Conservation (phyloP, 1,140 invertebrate genomes). For the Hyposmocoma kahamanoa region DNA sequence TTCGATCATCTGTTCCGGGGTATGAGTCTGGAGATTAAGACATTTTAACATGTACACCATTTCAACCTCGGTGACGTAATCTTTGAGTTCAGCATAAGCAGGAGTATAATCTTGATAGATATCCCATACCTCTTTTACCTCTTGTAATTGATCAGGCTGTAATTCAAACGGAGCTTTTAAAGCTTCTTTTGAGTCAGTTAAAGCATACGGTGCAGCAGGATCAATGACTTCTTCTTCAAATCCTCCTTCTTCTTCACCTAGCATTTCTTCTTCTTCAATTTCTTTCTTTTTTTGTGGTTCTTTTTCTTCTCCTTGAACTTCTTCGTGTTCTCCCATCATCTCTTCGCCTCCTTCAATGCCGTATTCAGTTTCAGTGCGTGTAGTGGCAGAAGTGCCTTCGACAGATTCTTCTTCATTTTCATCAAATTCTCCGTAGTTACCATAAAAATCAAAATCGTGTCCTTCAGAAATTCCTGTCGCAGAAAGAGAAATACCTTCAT, state of each 20-base stretch:
- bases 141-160: conserved; percentile 48
- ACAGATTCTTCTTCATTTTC: conserved; percentile 8
- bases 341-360: conserved; percentile 12
- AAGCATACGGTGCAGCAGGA: conserved; percentile 51
- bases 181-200: conserved; percentile 53
- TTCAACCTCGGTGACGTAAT: conserved; percentile 59
- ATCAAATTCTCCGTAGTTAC: not conserved
- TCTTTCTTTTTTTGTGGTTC: conserved; percentile 25
- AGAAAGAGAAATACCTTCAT: too few species aligned
- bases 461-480: too few species aligned
- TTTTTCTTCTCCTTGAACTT: conserved; percentile 19
- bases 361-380: conserved; percentile 17
- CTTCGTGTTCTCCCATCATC: conserved; percentile 5
- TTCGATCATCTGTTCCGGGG: conserved; percentile 54
- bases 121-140: conserved; percentile 61
- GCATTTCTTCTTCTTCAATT: conserved; percentile 24
- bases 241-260: conserved; percentile 46
- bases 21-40: conserved; percentile 52
- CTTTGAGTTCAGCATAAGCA: conserved; percentile 54
- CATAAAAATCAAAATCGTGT: not conserved
- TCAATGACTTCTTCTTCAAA: conserved; percentile 52
- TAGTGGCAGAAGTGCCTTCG: conserved; percentile 6
- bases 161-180: conserved; percentile 48
- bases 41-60: conserved; percentile 58
- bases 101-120: conserved; percentile 57